A percentile compares a stretch with the other conserved stretches of the same genome.
phyloP scores from a whole-genome alignment of 2,888 invertebrate genomes.

The Nemoura dubitans region DNA sequence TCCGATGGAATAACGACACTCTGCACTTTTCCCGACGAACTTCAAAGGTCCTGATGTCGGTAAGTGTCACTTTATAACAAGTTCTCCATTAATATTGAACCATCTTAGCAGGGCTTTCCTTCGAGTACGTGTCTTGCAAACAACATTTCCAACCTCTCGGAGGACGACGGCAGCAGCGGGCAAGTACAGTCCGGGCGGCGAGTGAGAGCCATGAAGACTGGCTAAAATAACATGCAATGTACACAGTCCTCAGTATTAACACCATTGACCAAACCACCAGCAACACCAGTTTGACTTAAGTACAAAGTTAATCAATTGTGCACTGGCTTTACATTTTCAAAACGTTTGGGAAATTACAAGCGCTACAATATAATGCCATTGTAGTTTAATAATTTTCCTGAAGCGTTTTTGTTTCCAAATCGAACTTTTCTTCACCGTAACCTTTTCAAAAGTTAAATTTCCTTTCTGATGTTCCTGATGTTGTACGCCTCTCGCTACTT shows the following conservation, averaged over 20 bases:
- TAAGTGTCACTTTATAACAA: conserved; percentile 57
- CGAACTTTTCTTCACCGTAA: background rate
- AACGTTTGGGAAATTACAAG: no score
- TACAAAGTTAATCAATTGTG: no score
- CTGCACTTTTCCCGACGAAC: conserved; percentile 69
- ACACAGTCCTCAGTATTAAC: no score
- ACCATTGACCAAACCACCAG: no score
- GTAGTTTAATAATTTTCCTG: no score
- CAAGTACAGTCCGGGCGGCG: background rate
- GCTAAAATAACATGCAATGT: no score
- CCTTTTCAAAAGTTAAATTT: background rate
- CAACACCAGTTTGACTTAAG: no score
- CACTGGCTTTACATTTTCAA: no score
- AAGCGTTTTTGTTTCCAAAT: background rate
- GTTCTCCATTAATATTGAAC: conserved; percentile 36
- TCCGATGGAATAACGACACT: conserved; percentile 69
- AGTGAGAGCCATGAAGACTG: background rate
- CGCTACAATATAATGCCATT: no score
- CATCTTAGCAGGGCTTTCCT: conserved; percentile 16
- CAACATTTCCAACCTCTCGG: background rate
- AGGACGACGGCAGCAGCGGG: background rate
- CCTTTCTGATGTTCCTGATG: background rate
- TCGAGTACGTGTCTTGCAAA: conserved; percentile 15
- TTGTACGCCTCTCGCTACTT: background rate
- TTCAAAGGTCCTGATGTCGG: conserved; percentile 68